Evolutionary conservation across 1,140 invertebrate species (phyloP).

Genomic region (Drosophila aff.): DNA sequence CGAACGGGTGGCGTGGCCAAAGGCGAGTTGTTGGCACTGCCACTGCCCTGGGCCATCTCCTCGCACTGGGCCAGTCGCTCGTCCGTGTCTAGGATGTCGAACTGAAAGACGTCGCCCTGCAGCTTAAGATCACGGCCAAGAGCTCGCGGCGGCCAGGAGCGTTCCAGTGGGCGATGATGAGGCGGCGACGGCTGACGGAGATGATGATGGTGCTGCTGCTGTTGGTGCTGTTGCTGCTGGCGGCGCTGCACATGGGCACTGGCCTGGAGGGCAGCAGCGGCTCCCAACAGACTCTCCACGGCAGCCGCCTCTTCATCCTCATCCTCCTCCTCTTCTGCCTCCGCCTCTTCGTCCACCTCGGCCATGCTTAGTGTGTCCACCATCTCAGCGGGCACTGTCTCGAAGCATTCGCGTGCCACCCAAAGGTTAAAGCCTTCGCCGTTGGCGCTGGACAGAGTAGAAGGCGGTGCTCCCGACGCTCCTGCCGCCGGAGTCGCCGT

Average conservation of each 20-base stretch:
- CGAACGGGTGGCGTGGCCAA: conserved; percentile 81
- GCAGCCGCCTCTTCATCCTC: conserved; percentile 76
- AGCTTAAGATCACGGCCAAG: conserved; percentile 77
- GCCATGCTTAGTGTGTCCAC: conserved; percentile 65
- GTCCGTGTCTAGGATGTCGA: conserved; percentile 91
- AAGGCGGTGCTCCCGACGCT: not conserved
- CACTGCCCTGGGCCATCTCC: conserved; percentile 37
- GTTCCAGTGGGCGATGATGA: conserved; percentile 87
- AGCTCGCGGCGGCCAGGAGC: conserved; percentile 86
- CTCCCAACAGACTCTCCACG: conserved; percentile 74
- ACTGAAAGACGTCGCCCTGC: conserved; percentile 89
- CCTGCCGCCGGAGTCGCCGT: not conserved
- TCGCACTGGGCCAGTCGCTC: conserved; percentile 80
- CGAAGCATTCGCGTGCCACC: conserved; percentile 82
- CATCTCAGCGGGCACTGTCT: conserved; percentile 80
- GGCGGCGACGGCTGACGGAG: conserved; percentile 67
- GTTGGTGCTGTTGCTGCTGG: conserved; percentile 64
- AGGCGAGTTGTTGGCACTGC: conserved; percentile 68
- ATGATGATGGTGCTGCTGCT: conserved; percentile 85
- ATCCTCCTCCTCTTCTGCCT: conserved; percentile 36
- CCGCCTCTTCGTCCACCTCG: conserved; percentile 67
- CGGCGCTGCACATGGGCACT: conserved; percentile 54
- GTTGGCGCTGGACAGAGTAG: conserved; percentile 40
- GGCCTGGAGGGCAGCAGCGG: conserved; percentile 73
- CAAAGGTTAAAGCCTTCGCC: conserved; percentile 77